Base-by-base conservation (phyloP, 2,113 vertebrate species). In the Arothron firmamentum region DNA sequence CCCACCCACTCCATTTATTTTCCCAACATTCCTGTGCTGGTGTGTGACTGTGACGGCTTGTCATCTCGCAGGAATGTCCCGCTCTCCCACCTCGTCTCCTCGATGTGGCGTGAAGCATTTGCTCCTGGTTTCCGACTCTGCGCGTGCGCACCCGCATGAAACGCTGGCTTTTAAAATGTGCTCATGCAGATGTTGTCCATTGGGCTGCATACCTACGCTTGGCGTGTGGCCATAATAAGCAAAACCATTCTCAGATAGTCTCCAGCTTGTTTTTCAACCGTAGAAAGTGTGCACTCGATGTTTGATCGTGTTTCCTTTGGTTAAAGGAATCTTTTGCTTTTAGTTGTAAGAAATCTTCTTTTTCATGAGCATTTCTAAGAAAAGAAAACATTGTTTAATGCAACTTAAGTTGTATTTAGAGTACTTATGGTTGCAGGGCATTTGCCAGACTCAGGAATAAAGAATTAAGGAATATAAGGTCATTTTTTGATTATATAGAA, bases 41-140 rank as follows among this genome's bases (percentile, higher is more conserved):
- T 91, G 90, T 90, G 86, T 88, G 87, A 90, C 88, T 91, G 87
- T 90, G 88, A 90, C 80, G 90, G 87, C 88, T 88, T 90, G 90
- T 91, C 90, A 90, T 92, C 88, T 88, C 70, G 54, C 78, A 87
- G 88, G 89, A 91, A 91, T 91, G 89, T 92, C 87, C 87, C 77
- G 84, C 87, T 88, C 88, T 90, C 90, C 87, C 89, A 89, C 89
- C 86, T 89, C 87, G 83, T 85, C 87, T 83, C 85, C 84, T 82
- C 59, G 77, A 85, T 87, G 80, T 83, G 84, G 84, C 81, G 78
- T 84, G 81, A 85, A 86, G 85, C 81, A 79, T 88, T 88, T 80
- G 80, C 84, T 89, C 83, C 83, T 85, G 79, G 82, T 86, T 88
- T 86, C 86, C 77, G 87, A 85, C 77, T 72, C 65, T 56, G 65